phyloP scores from a whole-genome alignment of 2,888 invertebrate species.

The Theodoxus fluviatilis region DNA sequence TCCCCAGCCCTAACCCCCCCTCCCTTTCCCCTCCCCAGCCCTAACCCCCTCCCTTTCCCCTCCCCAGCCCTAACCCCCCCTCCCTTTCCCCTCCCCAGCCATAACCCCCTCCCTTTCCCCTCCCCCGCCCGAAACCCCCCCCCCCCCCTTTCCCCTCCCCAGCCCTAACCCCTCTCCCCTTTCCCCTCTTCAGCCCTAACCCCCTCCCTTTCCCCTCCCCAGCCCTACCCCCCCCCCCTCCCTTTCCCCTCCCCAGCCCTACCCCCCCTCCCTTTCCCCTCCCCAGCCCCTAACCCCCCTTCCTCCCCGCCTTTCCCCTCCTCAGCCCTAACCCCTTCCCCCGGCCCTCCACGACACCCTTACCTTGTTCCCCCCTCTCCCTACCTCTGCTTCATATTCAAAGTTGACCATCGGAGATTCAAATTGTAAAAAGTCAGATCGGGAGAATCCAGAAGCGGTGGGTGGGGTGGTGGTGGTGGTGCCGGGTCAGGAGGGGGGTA shows the following conservation, averaged over 20 bases:
- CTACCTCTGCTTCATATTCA: slow-evolving; percentile 21
- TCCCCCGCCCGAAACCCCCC: not conserved
- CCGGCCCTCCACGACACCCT: not conserved
- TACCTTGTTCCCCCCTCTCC: not conserved
- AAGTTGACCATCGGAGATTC: too few relatives aligned
- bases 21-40: not conserved
- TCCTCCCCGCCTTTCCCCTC: too few relatives aligned
- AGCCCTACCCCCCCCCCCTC: too few relatives aligned
- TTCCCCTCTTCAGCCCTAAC: not conserved
- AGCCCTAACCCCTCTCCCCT: not conserved
- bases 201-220: not conserved
- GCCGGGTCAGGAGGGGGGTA: too few relatives aligned
- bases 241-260: too few relatives aligned
- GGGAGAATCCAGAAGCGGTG: too few relatives aligned
- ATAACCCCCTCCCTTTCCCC: not conserved
- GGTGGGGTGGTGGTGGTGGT: too few relatives aligned
- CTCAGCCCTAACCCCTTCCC: not conserved
- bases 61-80: not conserved
- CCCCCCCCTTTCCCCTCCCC: not conserved
- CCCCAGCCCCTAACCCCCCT: not conserved
- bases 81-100: not conserved
- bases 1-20: not conserved
- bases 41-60: too few relatives aligned
- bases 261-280: not conserved
- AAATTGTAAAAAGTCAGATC: too few relatives aligned